Conservation (phyloP, 2,113 vertebrate genomes). For the Eubucco bourcierii region DNA sequence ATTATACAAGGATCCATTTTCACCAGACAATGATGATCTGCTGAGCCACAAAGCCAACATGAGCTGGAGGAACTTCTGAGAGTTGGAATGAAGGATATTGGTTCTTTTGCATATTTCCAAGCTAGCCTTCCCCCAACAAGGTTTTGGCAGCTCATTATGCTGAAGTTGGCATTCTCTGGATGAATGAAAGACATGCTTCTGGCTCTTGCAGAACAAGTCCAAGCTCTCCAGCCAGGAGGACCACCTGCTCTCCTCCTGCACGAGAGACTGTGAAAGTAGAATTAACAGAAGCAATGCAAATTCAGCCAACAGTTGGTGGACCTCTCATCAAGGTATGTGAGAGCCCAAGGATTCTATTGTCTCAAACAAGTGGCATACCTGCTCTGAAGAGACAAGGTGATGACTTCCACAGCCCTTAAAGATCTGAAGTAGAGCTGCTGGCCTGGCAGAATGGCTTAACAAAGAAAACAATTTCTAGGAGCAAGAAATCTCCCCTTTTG, state of each 20-base stretch:
- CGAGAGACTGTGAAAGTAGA: background rate
- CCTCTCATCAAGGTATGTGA: background rate
- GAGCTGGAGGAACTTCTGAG: conserved; percentile 6
- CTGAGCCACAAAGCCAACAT: background rate
- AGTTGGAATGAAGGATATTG: background rate
- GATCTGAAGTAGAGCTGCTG: no score
- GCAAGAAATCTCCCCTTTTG: no score
- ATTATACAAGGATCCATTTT: background rate
- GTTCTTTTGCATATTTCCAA: conserved; percentile 2
- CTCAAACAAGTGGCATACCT: no score
- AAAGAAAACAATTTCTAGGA: no score
- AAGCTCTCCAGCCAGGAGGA: background rate
- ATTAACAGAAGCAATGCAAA: background rate
- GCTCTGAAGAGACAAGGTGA: no score
- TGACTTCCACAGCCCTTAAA: no score
- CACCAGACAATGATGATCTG: background rate
- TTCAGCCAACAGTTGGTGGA: background rate
- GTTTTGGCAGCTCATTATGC: conserved; percentile 39
- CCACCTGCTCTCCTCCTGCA: conserved; percentile 36
- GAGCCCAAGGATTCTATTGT: no score
- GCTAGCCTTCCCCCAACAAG: conserved; percentile 3
- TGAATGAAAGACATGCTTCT: conserved; percentile 36
- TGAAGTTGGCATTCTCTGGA: background rate
- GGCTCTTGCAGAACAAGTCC: conserved; percentile 15
- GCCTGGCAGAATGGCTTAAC: no score